Evolutionary conservation across 2,888 invertebrate species (phyloP).

Genomic region (Harpalus rufipes): DNA sequence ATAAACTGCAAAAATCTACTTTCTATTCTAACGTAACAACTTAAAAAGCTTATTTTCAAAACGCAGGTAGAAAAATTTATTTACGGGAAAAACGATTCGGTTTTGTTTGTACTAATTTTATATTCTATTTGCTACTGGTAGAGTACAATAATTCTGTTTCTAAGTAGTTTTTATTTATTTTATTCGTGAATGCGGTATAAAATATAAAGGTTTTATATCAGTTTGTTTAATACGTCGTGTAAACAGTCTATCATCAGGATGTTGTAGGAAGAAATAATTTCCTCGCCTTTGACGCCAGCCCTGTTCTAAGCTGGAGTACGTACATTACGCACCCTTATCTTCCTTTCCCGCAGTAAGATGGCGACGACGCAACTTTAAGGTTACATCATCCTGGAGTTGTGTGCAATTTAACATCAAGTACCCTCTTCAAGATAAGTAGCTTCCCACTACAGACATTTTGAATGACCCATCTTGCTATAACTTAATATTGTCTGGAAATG

Average conservation of each 20-base stretch:
- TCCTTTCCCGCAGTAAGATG: background rate
- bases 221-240: too few relatives aligned
- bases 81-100: too few relatives aligned
- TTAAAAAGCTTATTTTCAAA: too few relatives aligned
- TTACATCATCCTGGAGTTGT: conserved; percentile 39
- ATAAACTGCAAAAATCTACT: too few relatives aligned
- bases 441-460: conserved; percentile 32
- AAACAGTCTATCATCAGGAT: background rate
- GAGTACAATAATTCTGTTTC: too few relatives aligned
- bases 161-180: too few relatives aligned
- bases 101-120: too few relatives aligned
- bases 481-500: conserved; percentile 21
- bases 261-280: background rate
- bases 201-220: too few relatives aligned
- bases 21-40: too few relatives aligned
- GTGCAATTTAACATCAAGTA: conserved; percentile 41
- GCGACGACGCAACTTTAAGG: conserved; percentile 45
- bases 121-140: too few relatives aligned
- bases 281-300: background rate
- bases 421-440: conserved; percentile 39
- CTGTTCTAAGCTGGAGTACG: conserved; percentile 20
- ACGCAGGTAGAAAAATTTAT: too few relatives aligned
- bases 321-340: conserved; percentile 46
- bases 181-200: too few relatives aligned
- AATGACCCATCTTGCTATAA: conserved; percentile 25